phyloP scores from a whole-genome alignment of 1,140 invertebrate species.

The Himalopsyche phryganea region DNA sequence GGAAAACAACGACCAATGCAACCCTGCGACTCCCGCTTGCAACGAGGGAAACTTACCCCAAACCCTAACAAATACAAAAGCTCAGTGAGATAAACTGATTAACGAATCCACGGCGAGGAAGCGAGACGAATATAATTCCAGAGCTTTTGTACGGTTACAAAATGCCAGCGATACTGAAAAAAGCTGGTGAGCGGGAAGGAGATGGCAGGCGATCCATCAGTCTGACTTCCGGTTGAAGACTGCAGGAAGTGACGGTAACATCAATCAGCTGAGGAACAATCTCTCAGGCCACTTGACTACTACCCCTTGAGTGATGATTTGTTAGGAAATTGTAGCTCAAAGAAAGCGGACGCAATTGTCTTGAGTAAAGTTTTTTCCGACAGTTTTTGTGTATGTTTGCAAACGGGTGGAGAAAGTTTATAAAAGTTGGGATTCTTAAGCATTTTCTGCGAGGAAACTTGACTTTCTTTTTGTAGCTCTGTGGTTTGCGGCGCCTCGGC shows the following conservation, averaged over 20 bases:
- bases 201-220: too few relatives aligned
- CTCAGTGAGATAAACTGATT: conserved; percentile 30
- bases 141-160: not conserved
- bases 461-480: too few relatives aligned
- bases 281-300: conserved; percentile 22
- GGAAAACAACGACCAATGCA: too few relatives aligned
- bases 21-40: too few relatives aligned
- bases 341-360: conserved; percentile 14
- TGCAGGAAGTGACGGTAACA: not conserved
- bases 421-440: too few relatives aligned
- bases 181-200: not conserved
- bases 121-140: conserved; percentile 2
- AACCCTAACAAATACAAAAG: conserved; percentile 19
- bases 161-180: conserved; percentile 11
- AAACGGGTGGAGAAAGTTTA: too few relatives aligned
- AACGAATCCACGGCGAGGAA: conserved; percentile 21
- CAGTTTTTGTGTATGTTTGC: too few relatives aligned
- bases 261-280: conserved; percentile 27
- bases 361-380: not conserved
- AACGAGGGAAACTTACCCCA: not conserved
- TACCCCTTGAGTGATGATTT: conserved; percentile 26
- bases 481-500: too few relatives aligned
- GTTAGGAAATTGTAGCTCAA: conserved; percentile 18
- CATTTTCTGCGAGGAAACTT: too few relatives aligned
- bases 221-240: too few relatives aligned